These are phyloP conservation scores for Gallinago nigripennis DNA, from an alignment of 2,797 vertebrate genomes.

Conservation along the genomic window DNA sequence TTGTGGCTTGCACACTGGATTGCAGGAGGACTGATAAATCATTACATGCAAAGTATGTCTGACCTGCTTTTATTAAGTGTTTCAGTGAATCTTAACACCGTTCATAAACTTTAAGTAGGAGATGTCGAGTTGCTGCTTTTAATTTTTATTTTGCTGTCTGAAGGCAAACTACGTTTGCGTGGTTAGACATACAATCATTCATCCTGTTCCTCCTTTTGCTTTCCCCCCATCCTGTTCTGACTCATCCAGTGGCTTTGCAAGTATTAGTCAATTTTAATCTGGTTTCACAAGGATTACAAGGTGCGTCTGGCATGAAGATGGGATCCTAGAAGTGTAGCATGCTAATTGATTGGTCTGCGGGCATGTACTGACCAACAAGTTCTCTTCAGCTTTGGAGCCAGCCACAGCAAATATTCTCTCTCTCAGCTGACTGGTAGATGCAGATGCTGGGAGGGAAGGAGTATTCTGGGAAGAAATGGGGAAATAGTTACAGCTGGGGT, in stretches of 20 bases:
- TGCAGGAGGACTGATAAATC: neutral
- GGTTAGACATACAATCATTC: neutral
- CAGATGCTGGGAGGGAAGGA: neutral
- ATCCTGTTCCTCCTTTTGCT: neutral
- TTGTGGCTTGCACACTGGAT: neutral
- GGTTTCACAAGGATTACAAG: neutral
- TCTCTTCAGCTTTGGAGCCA: no score
- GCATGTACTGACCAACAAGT: fast-evolving
- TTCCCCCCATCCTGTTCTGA: neutral
- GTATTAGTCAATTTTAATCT: neutral
- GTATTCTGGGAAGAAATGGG: neutral
- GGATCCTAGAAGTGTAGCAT: neutral
- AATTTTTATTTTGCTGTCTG: neutral
- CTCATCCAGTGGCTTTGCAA: neutral
- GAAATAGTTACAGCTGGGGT: fast-evolving
- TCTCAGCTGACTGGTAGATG: neutral
- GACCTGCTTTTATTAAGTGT: neutral
- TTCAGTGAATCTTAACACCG: neutral
- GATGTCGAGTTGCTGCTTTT: neutral
- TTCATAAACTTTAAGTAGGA: neutral
- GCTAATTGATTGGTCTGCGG: fast-evolving
- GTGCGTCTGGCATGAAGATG: neutral
- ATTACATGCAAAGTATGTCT: neutral
- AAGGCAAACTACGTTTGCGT: neutral
- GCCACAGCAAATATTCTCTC: neutral